Conservation (phyloP, 2,888 invertebrate genomes). For the Scelioninae gen. 1 region DNA sequence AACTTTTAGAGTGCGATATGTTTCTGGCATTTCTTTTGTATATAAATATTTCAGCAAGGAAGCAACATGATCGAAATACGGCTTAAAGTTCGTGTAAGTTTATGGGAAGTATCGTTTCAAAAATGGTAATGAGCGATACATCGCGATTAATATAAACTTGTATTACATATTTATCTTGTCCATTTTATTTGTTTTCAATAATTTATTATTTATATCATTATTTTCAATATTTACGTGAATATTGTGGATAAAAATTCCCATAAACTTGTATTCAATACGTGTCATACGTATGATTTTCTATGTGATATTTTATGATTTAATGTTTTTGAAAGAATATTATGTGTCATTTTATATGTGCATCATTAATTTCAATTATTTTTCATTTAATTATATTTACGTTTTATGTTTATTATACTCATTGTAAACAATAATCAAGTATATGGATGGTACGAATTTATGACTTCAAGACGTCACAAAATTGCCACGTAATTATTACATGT, state of each 20-base stretch:
- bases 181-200: neutral
- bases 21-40: constrained; percentile 60
- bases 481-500: constrained; percentile 70
- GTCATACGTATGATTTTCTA: constrained; percentile 33
- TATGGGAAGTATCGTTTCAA: constrained; percentile 47
- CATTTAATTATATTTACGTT: constrained; percentile 15
- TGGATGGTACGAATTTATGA: constrained; percentile 15
- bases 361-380: constrained; percentile 21
- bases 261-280: constrained; percentile 36
- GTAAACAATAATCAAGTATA: constrained; percentile 5
- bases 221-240: neutral
- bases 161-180: neutral
- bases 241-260: constrained; percentile 23
- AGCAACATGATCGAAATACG: constrained; percentile 42
- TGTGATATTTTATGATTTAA: constrained; percentile 53
- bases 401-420: constrained; percentile 11
- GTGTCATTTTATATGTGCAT: constrained; percentile 18
- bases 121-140: constrained; percentile 27
- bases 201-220: neutral
- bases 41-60: constrained; percentile 57
- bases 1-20: constrained; percentile 55
- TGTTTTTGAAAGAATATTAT: constrained; percentile 15
- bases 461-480: constrained; percentile 52
- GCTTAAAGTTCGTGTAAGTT: constrained; percentile 52
- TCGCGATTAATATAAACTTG: constrained; percentile 9